A percentile compares a stretch with the other conserved stretches of the same genome.
Evolutionary conservation across 2,113 vertebrate species (phyloP).

Genomic region (Myotis lucifugus): DNA sequence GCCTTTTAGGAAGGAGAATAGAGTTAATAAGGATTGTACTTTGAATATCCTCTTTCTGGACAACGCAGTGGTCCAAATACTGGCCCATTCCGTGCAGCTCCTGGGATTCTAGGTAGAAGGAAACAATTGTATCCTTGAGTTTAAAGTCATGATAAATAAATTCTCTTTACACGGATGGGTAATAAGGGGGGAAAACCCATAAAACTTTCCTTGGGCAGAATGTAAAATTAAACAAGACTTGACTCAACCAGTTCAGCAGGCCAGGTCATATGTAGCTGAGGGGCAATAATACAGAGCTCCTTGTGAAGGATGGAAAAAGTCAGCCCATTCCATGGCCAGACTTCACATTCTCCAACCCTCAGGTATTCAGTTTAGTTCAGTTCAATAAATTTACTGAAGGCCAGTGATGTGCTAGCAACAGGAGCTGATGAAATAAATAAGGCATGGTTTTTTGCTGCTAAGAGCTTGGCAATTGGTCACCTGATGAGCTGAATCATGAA

Average conservation of each 20-base stretch:
- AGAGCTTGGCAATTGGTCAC: not conserved
- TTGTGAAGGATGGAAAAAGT: not conserved
- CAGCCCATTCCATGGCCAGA: not conserved
- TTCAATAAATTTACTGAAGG: not conserved
- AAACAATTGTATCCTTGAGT: not conserved
- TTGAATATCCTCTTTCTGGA: not conserved
- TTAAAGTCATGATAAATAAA: not conserved
- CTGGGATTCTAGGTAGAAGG: not conserved
- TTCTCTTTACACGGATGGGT: not conserved
- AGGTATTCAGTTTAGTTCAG: not conserved
- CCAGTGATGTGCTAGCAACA: not conserved
- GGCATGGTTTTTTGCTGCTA: not conserved
- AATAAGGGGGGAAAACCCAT: not conserved
- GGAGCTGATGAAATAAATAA: not conserved
- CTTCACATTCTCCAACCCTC: not conserved
- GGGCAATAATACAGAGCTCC: not conserved
- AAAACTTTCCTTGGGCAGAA: not conserved
- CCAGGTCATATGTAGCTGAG: not conserved
- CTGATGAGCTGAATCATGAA: not conserved
- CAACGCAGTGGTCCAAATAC: not conserved
- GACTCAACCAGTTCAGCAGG: not conserved
- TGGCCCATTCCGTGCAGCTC: not conserved
- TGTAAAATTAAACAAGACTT: not conserved
- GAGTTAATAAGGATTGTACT: not conserved
- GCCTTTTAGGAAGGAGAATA: not conserved